Base-by-base conservation (phyloP, 1,140 invertebrate species). In the Probaryconus sp. region DNA sequence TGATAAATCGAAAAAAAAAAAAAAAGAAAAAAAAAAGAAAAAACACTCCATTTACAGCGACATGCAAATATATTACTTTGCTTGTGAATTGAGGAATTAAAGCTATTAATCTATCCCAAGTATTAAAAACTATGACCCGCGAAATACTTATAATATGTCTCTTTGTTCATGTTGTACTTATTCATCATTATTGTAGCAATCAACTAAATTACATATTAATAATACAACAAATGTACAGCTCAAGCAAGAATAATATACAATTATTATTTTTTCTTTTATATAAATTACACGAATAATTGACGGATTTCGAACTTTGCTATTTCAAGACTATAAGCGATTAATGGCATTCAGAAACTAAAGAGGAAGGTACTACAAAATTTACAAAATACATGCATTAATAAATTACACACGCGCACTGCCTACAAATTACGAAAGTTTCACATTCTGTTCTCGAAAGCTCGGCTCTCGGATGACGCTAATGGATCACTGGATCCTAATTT, bases 351-450 rank as follows among this genome's bases (percentile, higher is more conserved):
- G 18, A 47, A 70, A 64, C 43, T 51, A 65, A 72, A 20, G n/a
- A n/a, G 14, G n/a, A 7, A 5, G 26, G 10, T 31, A 18, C 55
- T 50, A 58, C 16, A 42, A 67, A 74, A 74, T 74, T 30, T 74
- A 74, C 71, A 74, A 63, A 61, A 42, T 28, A 67, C 63, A 68
- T 58, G 51, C 31, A 50, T 56, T 35, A 73, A 74, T 68, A 75
- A 68, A 69, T 73, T 75, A 75, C 71, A 63, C 56, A 64, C 14
- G 51, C 71, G 69, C 50, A 63, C 58, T 6, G 24, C 30, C 16
- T 47, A 82, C 78, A 76, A 82, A 69, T 80, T 75, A 76, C 61
- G 64, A 68, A 79, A 80, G 51, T 80, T 76, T 69, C 70, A 35
- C 47, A 70, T 53, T 35, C 16, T 64, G 28, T 43, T 58, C 58